Evolutionary conservation across 1,140 invertebrate genomes (phyloP), one percentile per base, ranked within the genome.

Genomic region (Zophobas morio): DNA sequence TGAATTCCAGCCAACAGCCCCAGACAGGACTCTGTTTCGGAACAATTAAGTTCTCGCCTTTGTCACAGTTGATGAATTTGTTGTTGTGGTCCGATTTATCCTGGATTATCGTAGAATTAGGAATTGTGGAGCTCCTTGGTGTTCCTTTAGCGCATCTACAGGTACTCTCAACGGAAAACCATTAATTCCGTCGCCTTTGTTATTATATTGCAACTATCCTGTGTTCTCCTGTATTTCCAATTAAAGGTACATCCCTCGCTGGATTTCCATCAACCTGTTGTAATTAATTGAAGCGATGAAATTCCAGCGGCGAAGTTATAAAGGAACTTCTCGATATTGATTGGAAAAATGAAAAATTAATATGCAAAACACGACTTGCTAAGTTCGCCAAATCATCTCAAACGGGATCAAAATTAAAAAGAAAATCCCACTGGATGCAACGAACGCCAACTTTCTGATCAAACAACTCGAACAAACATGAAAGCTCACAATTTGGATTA

Each of bases 41-140:
- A 77, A 74, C 78, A 77, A 77, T 77, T 70, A 76, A 77, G 78
- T 76, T 71, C 54, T 77, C 57, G 78, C 70, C 75, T 79, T 79
- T 76, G 75, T 79, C 63, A 60, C 74, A 74, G 46, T 74, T 70
- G 75, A 77, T 77, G 75, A 79, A 79, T 79, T 72, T 78, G 78
- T 77, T 79, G 74, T 80, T 76, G 77, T 76, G 74, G 77, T 74
- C 70, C 57, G 74, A 80, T 78, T 78, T 74, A 78, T 80, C 70
- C 74, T 33, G 78, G 78, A 79, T 79, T 79, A 79, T 79, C 78
- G 76, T 74, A 63, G 66, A 78, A 79, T 79, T 79, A 79, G 78
- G 70, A 70, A 77, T 77, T 37, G 76, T 51, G 60, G 42, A 66
- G 60, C 60, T 66, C 60, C 39, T 66, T 66, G 60, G 60, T 66